Evolutionary conservation across 2,888 invertebrate genomes (phyloP).

Genomic region (Cheilosia impressa): DNA sequence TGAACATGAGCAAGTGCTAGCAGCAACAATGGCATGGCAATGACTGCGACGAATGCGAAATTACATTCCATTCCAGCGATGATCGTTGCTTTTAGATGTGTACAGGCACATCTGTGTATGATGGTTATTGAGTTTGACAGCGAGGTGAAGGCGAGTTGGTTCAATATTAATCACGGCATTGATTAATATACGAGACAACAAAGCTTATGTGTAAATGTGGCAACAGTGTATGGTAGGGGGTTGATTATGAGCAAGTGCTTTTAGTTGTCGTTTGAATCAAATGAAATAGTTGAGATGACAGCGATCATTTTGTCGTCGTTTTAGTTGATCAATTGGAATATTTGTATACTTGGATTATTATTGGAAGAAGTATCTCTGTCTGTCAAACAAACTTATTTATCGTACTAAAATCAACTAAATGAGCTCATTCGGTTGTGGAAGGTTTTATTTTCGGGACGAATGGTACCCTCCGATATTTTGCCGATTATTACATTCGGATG

Average conservation of each 20-base stretch:
- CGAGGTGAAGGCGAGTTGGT: constrained; percentile 59
- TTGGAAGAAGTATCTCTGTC: too few species aligned
- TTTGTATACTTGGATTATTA: too few species aligned
- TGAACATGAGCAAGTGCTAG: constrained; percentile 27
- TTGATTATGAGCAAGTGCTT: background rate
- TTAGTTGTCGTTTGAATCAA: constrained; percentile 25
- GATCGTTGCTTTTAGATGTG: constrained; percentile 10
- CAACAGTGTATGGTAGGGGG: background rate
- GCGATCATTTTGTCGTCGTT: constrained; percentile 9
- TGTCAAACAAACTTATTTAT: too few species aligned
- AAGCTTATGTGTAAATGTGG: background rate
- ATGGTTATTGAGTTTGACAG: constrained; percentile 63
- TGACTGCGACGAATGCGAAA: constrained; percentile 64
- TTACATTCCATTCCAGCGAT: constrained; percentile 29
- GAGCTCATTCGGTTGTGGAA: too few species aligned
- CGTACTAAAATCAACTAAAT: too few species aligned
- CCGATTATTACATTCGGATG: too few species aligned
- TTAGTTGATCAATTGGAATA: too few species aligned
- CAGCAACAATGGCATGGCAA: constrained; percentile 61
- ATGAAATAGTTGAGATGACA: constrained; percentile 22
- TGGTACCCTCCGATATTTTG: too few species aligned
- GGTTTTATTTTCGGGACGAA: too few species aligned
- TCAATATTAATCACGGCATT: constrained; percentile 49
- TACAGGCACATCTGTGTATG: constrained; percentile 7
- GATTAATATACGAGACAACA: constrained; percentile 43